Evolutionary conservation across 1,140 invertebrate species (phyloP), one percentile per base, ranked within the genome.

Genomic region (Zaprionus lachaisei): DNA sequence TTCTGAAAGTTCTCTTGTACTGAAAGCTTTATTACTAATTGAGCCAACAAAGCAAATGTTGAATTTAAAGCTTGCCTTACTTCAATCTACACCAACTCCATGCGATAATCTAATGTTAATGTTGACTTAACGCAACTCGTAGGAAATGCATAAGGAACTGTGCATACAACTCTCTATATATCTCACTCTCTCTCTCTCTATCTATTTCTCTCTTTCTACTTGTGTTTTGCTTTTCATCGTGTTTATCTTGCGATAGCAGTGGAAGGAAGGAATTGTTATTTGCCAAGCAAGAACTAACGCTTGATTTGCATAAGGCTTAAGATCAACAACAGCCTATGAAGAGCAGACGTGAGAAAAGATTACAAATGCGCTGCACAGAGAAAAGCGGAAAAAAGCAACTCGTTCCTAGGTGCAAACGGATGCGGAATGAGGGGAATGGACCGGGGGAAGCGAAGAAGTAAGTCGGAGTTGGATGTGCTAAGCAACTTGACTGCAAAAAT

Each of bases 401-500:
- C 81, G 79, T 80, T 71, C 44, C 41, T 71, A 47, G 79, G 17
- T 17, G 56, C 24, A 37, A 34, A 81, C 64, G 65, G 58, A 80
- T 71, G 79, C 65, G 61, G 65, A 15, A 17, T 24, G 55, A 49
- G 20, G 9, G 28, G 12, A 15, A 63, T 15, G 5, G 6, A 6
- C 24, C 12, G 37, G 44, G 5, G 4, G 9, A 5, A n/a, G 28
- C 28, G 2, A 6, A 11, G n/a, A 24, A 49, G 9, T 31, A 22
- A 68, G 65, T 44, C 31, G 31, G 63, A 70, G 31, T 31, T 17
- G 20, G 66, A 68, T 51, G 65, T 69, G 69, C 76, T 83, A 83
- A 87, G 83, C 80, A 87, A 83, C 69, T 77, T 76, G 51, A 81
- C 79, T 66, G 65, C 58, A 66, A 55, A 70, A 68, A 79, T 85